These are phyloP conservation scores for Setophaga kirtlandii DNA, from an alignment of 2,113 vertebrate species.

Conservation along the genomic window DNA sequence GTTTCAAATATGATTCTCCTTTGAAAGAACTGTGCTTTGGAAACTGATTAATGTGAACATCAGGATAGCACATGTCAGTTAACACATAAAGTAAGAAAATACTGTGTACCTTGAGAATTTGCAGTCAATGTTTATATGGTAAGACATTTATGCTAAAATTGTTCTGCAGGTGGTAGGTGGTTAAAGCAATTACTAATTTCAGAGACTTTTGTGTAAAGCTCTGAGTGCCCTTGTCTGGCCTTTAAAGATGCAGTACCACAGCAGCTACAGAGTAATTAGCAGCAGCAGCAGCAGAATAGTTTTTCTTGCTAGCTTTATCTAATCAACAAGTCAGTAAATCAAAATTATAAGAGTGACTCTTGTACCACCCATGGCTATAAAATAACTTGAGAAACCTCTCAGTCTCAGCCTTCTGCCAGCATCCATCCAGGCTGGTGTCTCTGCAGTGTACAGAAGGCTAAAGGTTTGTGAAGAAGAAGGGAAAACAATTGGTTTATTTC, in stretches of 20 bases:
- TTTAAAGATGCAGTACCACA: background rate
- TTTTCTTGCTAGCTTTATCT: conserved; percentile 11
- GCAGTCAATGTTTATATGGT: background rate
- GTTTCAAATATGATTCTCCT: background rate
- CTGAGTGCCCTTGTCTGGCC: background rate
- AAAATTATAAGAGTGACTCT: background rate
- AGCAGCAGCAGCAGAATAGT: background rate
- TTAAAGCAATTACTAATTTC: background rate
- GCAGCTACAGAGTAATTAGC: background rate
- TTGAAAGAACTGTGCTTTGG: background rate
- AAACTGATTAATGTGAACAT: background rate
- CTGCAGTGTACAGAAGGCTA: background rate
- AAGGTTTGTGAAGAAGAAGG: background rate
- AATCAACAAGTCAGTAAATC: conserved; percentile 6
- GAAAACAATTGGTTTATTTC: background rate
- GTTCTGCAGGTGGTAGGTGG: background rate
- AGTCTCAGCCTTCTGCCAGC: background rate
- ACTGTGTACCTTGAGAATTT: background rate
- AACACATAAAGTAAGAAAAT: background rate
- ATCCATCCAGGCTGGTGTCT: background rate
- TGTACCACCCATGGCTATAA: background rate
- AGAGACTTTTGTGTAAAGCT: background rate
- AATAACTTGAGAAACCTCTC: background rate
- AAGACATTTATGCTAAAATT: background rate
- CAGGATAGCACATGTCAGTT: background rate